Evolutionary conservation across 2,797 vertebrate species (phyloP), one percentile per base, ranked within the genome.

Genomic region (Percopsis omiscomaycus): DNA sequence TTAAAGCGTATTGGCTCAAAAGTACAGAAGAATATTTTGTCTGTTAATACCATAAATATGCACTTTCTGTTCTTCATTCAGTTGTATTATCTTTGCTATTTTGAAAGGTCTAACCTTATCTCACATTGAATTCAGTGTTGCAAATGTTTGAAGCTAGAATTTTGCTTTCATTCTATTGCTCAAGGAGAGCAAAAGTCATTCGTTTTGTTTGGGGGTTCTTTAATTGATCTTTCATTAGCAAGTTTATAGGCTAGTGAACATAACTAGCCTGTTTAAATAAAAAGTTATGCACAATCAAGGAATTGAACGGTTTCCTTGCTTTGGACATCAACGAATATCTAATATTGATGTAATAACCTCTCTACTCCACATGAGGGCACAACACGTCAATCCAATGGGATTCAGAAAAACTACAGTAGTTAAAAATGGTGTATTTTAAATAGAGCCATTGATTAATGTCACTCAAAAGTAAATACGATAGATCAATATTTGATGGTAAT

Each of bases 211-310:
- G 67, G 79, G 55, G 75, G 37, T 77, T 86, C 58, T 80, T 70
- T 77, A 58, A 66, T 76, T 81, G 68, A 67, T 69, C 30, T 80
- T 85, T 86, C 59, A 74, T 83, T 85, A 81, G 68, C 57, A 79
- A 61, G 59, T 79, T 69, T 67, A 54, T 77, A 75, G 83, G 37
- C 80, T 85, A 71, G 70, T 81, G 55, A 55, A 37, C 53, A 69
- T 69, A 64, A 79, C 69, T 85, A 71, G 84, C 85, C 81, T 81
- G 79, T 81, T 78, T 60, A 74, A 92, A 89, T 90, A 91, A 91
- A 91, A 57, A 77, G 78, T 61, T 79, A 86, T 90, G 80, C 89
- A 90, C 85, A 89, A 83, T 79, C 69, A 77, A 72, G 5, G 2
- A 61, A 14, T 30, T 54, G 65, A 16, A 27, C 80, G 22, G 22